A percentile compares a stretch with the other conserved stretches of the same genome.
Evolutionary conservation across 1,140 invertebrate genomes (phyloP).

Genomic region (Tyrophagus putrescentiae): DNA sequence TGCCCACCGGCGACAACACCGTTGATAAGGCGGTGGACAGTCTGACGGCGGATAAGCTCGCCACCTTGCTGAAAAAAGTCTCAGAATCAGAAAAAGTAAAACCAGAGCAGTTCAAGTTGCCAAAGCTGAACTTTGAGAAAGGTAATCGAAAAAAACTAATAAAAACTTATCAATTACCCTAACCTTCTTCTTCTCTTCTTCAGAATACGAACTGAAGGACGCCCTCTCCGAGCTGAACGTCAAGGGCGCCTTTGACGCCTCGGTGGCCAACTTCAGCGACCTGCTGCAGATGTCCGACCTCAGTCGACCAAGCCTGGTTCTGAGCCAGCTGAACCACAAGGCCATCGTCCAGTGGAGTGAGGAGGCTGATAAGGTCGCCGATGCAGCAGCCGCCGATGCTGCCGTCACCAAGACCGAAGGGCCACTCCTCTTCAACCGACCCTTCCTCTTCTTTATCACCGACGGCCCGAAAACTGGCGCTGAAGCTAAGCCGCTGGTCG

Average conservation of each 20-base stretch:
- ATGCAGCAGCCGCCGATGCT: not conserved
- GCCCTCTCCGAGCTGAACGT: not conserved
- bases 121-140: slow-evolving; percentile 9
- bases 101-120: slow-evolving; percentile 1
- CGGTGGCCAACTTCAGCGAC: not conserved
- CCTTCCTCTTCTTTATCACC: not conserved
- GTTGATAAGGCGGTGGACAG: not conserved
- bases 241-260: not conserved
- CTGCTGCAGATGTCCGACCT: not conserved
- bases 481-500: not conserved
- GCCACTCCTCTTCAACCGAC: not conserved
- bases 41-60: not conserved
- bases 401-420: not conserved
- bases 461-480: not conserved
- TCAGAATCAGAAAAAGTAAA: not conserved
- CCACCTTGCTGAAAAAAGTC: not conserved
- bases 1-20: not conserved
- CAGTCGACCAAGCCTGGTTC: not conserved
- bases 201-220: slow-evolving; percentile 10
- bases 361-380: not conserved
- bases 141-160: not conserved
- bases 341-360: not conserved
- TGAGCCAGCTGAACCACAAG: not conserved
- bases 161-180: not conserved
- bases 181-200: not conserved